phyloP scores from a whole-genome alignment of 1,140 invertebrate species.

The Heliconius melpomene region DNA sequence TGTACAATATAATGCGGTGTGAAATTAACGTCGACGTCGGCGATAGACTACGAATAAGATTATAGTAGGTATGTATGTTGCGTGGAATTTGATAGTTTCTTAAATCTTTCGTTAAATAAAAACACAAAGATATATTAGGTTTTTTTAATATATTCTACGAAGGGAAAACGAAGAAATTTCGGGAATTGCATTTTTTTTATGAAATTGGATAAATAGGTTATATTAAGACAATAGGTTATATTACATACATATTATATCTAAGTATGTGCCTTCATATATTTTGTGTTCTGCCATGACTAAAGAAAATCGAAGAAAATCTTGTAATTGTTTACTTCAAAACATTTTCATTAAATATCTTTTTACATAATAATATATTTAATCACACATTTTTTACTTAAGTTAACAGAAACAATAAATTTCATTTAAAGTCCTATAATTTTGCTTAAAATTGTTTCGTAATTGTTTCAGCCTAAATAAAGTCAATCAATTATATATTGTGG shows the following conservation, averaged over 20 bases:
- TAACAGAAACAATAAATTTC: constrained; percentile 17
- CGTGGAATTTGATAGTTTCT: constrained; percentile 9
- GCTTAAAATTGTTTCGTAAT: constrained; percentile 27
- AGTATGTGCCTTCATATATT: too few relatives aligned
- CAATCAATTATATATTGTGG: constrained; percentile 10
- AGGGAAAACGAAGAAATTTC: too few relatives aligned
- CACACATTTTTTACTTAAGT: background rate
- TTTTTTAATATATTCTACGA: background rate
- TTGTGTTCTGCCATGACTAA: too few relatives aligned
- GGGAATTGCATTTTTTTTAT: too few relatives aligned
- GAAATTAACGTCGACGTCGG: constrained; percentile 47
- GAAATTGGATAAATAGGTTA: too few relatives aligned
- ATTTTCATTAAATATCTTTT: too few relatives aligned
- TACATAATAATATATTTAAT: too few relatives aligned
- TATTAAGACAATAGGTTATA: too few relatives aligned
- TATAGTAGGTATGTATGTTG: background rate
- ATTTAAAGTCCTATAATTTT: constrained; percentile 30
- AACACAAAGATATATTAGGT: background rate
- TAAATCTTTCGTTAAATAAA: background rate
- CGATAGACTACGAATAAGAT: background rate
- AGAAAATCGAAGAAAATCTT: too few relatives aligned
- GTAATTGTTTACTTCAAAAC: too few relatives aligned
- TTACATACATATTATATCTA: too few relatives aligned
- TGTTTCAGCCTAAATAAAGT: constrained; percentile 15
- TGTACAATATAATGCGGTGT: constrained; percentile 46